Base-by-base conservation (phyloP, 2,113 vertebrate species). In the Ardeotis arabs region DNA sequence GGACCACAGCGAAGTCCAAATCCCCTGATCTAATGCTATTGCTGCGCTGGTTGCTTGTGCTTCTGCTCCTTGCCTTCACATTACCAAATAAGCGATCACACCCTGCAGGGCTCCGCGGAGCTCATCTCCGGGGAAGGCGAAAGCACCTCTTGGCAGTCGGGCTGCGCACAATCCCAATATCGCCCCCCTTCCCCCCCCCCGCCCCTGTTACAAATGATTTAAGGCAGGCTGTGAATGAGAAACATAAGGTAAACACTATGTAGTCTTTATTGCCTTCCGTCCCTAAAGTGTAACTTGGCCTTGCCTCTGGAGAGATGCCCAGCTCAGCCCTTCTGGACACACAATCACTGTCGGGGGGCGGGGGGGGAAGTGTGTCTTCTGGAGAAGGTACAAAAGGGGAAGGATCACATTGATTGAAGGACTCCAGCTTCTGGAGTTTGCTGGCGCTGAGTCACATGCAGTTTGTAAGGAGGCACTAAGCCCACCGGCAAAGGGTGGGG, bases 211-310 rank as follows among this genome's bases (percentile, higher is more conserved):
- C 62, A 87, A 92, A 92, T 91, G 89, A 95, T 91, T 97, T 96
- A 93, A 92, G 55, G 87, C 93, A 89, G 87, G 83, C 95, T 84
- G 66, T 87, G 95, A 95, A 96, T 95, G 84, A 95, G 84, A 96
- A 95, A 94, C 94, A 92, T 87, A 96, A 96, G 84, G 81, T 62
- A 89, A 96, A 96, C 84, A 89, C 80, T 69, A 39, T 93, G 89
- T 79, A 90, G 89, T 25, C 89, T 93, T 92, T 78, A 87, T 78
- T 93, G 80, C 92, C 41, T 90, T 86, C 90, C 0, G 4, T 93
- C 95, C 88, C 89, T 52, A 45, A 82, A 89, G 86, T 0, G 0
- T 78, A 95, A 84, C 49, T 96, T 87, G 86, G 80, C 83, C 73
- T 82, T 86, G 39, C 73, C 94, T 93, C 90, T 95, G 96, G 95